A percentile compares a stretch with the other conserved stretches of the same genome.
phyloP scores from a whole-genome alignment of 2,797 vertebrate genomes.

The Apogon hyalosoma region DNA sequence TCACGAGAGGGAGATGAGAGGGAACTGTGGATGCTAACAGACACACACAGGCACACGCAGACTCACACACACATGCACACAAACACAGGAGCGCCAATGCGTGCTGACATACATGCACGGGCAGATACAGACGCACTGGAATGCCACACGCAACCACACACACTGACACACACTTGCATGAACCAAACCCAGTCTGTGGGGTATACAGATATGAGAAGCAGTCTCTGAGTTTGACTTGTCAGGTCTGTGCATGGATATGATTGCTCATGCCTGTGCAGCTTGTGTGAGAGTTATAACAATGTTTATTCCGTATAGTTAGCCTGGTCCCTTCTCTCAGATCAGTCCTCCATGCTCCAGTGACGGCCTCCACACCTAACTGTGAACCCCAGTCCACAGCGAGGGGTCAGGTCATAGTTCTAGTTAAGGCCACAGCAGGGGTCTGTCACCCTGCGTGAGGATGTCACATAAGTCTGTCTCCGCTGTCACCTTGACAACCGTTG shows the following conservation, averaged over 20 bases:
- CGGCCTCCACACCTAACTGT: slow-evolving; percentile 50
- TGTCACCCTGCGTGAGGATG: slow-evolving; percentile 53
- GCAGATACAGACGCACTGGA: slow-evolving; percentile 70
- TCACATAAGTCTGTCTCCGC: slow-evolving; percentile 68
- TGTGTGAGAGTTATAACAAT: slow-evolving; percentile 45
- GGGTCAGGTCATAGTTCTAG: slow-evolving; percentile 71
- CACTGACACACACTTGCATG: slow-evolving; percentile 50
- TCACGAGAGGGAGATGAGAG: slow-evolving; percentile 59
- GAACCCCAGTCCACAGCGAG: slow-evolving; percentile 33
- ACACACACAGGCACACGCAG: slow-evolving; percentile 22
- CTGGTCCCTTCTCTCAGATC: slow-evolving; percentile 62
- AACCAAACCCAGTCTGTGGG: slow-evolving; percentile 68
- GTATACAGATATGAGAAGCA: slow-evolving; percentile 65
- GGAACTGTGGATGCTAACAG: slow-evolving; percentile 47
- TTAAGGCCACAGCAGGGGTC: slow-evolving; percentile 83
- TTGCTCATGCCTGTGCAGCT: slow-evolving; percentile 76
- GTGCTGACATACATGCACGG: slow-evolving; percentile 74
- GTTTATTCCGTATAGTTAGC: slow-evolving; percentile 48
- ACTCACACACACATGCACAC: slow-evolving; percentile 65
- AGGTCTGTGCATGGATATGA: slow-evolving; percentile 67
- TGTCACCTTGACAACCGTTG: slow-evolving; percentile 60
- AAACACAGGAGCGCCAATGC: slow-evolving; percentile 58
- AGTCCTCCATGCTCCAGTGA: slow-evolving; percentile 44
- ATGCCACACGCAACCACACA: slow-evolving; percentile 48
- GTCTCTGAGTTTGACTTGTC: slow-evolving; percentile 73